Percentiles rank a stretch among this genome's conserved stretches.
Evolutionary conservation across 2,113 vertebrate species (phyloP).

Genomic region (Myiopsitta monachus): DNA sequence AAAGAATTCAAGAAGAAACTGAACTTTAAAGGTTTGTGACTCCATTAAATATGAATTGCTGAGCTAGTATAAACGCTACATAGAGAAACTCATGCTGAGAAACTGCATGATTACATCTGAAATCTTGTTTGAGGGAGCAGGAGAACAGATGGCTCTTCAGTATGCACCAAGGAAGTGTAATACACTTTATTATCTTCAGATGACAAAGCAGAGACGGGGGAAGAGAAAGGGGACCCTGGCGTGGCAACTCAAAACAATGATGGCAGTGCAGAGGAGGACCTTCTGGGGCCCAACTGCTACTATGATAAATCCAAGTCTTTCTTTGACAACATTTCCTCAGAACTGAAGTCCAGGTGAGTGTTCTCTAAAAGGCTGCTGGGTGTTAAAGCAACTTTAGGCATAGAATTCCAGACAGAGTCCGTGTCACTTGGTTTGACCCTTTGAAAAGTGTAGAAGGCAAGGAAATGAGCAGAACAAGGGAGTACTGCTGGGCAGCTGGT

Average conservation of each 20-base stretch:
- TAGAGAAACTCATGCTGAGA: background rate
- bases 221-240: conserved; percentile 78
- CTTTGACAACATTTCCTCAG: conserved; percentile 95
- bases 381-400: background rate
- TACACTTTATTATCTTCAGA: conserved; percentile 67
- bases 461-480: background rate
- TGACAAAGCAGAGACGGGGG: conserved; percentile 72
- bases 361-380: background rate
- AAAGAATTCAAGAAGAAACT: conserved; percentile 84
- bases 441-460: background rate
- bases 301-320: conserved; percentile 96
- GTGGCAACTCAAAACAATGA: conserved; percentile 76
- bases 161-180: conserved; percentile 10
- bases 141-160: conserved; percentile 33
- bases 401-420: background rate
- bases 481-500: background rate
- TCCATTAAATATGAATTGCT: conserved; percentile 13
- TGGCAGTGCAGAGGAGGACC: conserved; percentile 72
- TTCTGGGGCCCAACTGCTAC: conserved; percentile 87
- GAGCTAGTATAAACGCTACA: conserved; percentile 2
- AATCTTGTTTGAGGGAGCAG: conserved; percentile 8
- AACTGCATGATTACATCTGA: conserved; percentile 3
- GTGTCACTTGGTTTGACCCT: background rate
- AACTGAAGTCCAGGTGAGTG: conserved; percentile 86
- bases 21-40: conserved; percentile 82